phyloP scores from a whole-genome alignment of 2,888 invertebrate genomes.

The Rhingia rostrata region DNA sequence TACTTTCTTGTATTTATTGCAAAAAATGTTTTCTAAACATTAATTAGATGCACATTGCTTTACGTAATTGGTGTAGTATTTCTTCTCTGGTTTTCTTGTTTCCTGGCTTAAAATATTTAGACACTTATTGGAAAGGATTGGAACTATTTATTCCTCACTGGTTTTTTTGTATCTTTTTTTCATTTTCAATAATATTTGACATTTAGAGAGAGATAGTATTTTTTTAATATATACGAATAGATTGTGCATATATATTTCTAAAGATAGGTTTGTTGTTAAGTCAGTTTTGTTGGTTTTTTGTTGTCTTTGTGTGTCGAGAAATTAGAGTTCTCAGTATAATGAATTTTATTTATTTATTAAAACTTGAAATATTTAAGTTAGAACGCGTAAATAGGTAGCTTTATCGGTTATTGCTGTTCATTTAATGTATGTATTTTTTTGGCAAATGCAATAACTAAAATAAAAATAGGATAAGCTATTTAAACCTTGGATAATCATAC shows the following conservation, averaged over 20 bases:
- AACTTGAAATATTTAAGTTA: constrained; percentile 26
- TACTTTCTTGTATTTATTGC: constrained; percentile 32
- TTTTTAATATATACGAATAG: constrained; percentile 58
- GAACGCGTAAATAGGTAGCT: constrained; percentile 32
- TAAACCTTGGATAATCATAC: background rate
- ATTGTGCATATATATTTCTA: constrained; percentile 67
- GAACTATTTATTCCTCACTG: constrained; percentile 32
- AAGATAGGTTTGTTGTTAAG: constrained; percentile 21
- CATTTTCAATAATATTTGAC: constrained; percentile 47
- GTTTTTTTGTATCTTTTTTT: constrained; percentile 8
- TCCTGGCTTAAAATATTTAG: constrained; percentile 45
- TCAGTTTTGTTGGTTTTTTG: constrained; percentile 5
- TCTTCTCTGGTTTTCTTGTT: constrained; percentile 8
- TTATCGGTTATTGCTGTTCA: constrained; percentile 12
- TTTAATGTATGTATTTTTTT: background rate
- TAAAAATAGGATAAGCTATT: background rate
- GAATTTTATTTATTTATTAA: background rate
- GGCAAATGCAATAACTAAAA: constrained; percentile 9
- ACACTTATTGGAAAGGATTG: constrained; percentile 53
- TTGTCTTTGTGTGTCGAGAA: constrained; percentile 27
- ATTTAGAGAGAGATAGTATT: constrained; percentile 46
- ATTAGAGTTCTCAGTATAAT: constrained; percentile 20
- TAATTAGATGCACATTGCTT: constrained; percentile 49
- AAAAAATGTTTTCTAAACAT: constrained; percentile 10
- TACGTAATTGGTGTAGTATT: constrained; percentile 23